phyloP scores from a whole-genome alignment of 2,113 vertebrate species.

The Loxodonta africana region DNA sequence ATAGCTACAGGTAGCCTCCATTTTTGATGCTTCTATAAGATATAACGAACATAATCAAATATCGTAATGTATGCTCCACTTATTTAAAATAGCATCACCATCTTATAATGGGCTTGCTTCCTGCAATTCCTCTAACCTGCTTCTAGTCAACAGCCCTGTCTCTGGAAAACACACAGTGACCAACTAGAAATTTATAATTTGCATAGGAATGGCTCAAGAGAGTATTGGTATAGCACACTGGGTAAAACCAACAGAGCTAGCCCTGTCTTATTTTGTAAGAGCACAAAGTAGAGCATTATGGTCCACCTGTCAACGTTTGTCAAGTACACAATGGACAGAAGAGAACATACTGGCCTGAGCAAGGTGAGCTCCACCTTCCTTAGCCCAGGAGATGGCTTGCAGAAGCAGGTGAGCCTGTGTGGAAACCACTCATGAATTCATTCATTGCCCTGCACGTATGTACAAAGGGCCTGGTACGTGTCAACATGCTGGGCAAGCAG shows the following conservation, averaged over 20 bases:
- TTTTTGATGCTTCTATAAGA: neutral
- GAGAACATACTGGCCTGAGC: neutral
- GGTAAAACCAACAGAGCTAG: neutral
- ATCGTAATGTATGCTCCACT: neutral
- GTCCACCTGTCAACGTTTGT: neutral
- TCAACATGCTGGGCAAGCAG: neutral
- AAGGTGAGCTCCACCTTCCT: neutral
- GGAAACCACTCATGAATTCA: neutral
- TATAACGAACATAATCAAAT: neutral
- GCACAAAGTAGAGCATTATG: neutral
- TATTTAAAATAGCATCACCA: neutral
- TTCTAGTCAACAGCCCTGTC: neutral
- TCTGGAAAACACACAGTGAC: neutral
- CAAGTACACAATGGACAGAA: neutral
- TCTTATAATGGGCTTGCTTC: neutral
- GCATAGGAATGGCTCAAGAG: neutral
- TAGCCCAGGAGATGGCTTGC: neutral
- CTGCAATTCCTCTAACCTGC: neutral
- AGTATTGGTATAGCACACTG: rapidly evolving
- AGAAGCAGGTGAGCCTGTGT: neutral
- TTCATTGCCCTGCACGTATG: neutral
- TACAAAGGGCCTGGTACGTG: neutral
- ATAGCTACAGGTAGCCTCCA: neutral
- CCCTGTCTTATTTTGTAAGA: neutral
- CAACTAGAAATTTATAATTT: neutral